phyloP scores from a whole-genome alignment of 2,888 invertebrate species.

The Glaucopsyche alexis region DNA sequence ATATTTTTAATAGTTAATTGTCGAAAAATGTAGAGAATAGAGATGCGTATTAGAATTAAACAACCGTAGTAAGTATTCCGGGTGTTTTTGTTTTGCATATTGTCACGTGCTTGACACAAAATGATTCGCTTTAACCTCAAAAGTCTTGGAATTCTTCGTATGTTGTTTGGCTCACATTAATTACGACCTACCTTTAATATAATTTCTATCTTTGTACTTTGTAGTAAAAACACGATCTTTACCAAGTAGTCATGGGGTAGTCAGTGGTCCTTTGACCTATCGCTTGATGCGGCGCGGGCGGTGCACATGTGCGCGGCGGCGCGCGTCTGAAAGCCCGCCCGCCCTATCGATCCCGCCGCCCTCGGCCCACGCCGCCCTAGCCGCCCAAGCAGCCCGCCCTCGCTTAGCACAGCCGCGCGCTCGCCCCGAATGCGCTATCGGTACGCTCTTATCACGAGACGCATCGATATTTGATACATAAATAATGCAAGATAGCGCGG shows the following conservation, averaged over 20 bases:
- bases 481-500: constrained; percentile 1
- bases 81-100: not conserved
- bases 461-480: not conserved
- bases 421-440: constrained; percentile 9
- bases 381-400: not conserved
- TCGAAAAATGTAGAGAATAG: too few relatives aligned
- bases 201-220: too few relatives aligned
- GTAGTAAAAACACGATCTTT: too few relatives aligned
- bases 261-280: constrained; percentile 17
- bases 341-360: constrained; percentile 68
- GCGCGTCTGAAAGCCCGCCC: too few relatives aligned
- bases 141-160: not conserved
- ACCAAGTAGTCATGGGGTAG: not conserved
- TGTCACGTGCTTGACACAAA: not conserved
- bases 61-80: too few relatives aligned
- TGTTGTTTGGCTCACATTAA: not conserved
- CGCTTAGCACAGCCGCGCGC: not conserved
- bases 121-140: not conserved
- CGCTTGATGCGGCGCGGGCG: constrained; percentile 3
- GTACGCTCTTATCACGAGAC: constrained; percentile 15
- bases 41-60: not conserved
- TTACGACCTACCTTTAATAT: too few relatives aligned
- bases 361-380: constrained; percentile 57
- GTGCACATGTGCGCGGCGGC: constrained; percentile 50
- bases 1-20: not conserved